Conservation (phyloP, 2,888 invertebrate species). For the Toxonevra muliebris region DNA sequence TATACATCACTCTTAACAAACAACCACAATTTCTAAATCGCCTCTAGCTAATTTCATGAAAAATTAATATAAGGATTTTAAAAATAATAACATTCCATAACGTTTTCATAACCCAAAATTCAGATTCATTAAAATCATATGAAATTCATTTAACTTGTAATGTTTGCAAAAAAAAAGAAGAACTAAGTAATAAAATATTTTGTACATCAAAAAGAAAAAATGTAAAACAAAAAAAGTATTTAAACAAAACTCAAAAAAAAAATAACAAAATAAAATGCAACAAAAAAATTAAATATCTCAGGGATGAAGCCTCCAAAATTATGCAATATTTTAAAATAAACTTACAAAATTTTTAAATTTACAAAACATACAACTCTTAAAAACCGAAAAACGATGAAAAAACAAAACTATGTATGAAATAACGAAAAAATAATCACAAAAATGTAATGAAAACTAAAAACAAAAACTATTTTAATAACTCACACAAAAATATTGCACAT, state of each 20-base stretch:
- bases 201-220: conserved; percentile 25
- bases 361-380: conserved; percentile 16
- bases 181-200: conserved; percentile 24
- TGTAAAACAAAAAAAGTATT: conserved; percentile 29
- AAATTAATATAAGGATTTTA: too few relatives aligned
- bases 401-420: conserved; percentile 55
- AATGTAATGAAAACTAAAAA: conserved; percentile 25
- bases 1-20: too few relatives aligned
- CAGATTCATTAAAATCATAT: too few relatives aligned
- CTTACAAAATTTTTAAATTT: conserved; percentile 8
- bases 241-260: conserved; percentile 29
- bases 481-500: conserved; percentile 21
- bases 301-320: conserved; percentile 65
- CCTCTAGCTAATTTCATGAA: too few relatives aligned
- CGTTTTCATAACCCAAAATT: conserved; percentile 15
- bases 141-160: too few relatives aligned
- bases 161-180: too few relatives aligned
- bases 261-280: conserved; percentile 49
- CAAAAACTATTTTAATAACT: conserved; percentile 16
- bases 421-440: not conserved
- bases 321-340: conserved; percentile 44
- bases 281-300: conserved; percentile 63
- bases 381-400: conserved; percentile 29
- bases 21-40: too few relatives aligned
- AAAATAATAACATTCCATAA: not conserved